Conservation (phyloP, 2,888 invertebrate species). For the Machimus atricapillus region DNA sequence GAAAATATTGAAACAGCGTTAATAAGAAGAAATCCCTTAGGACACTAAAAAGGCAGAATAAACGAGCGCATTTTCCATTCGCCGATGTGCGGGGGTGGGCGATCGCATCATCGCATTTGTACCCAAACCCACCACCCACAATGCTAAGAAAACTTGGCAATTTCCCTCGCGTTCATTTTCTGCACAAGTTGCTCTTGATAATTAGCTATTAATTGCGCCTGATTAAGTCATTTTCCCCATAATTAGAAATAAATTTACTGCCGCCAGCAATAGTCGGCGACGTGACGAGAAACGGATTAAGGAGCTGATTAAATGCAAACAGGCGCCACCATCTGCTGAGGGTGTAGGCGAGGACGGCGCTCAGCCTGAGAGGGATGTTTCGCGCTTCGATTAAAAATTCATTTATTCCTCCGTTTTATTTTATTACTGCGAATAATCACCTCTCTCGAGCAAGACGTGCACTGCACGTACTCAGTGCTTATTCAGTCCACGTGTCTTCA, state of each 20-base stretch:
- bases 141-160: neutral
- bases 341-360: neutral
- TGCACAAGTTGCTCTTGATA: conserved; percentile 16
- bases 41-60: neutral
- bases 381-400: neutral
- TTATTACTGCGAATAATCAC: neutral
- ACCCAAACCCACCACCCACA: neutral
- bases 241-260: neutral
- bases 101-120: neutral
- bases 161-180: conserved; percentile 2
- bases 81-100: neutral
- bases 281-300: neutral
- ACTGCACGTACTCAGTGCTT: neutral
- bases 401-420: neutral
- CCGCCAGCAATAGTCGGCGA: neutral
- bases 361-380: neutral
- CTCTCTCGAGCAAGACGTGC: neutral
- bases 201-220: conserved; percentile 16
- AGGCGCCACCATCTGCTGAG: neutral
- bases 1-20: conserved; percentile 44
- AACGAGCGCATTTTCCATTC: neutral
- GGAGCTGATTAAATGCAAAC: neutral
- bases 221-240: conserved; percentile 11
- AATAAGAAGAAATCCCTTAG: neutral
- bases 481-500: neutral